Evolutionary conservation across 2,888 invertebrate species (phyloP).

Genomic region (Tipula lateralis): DNA sequence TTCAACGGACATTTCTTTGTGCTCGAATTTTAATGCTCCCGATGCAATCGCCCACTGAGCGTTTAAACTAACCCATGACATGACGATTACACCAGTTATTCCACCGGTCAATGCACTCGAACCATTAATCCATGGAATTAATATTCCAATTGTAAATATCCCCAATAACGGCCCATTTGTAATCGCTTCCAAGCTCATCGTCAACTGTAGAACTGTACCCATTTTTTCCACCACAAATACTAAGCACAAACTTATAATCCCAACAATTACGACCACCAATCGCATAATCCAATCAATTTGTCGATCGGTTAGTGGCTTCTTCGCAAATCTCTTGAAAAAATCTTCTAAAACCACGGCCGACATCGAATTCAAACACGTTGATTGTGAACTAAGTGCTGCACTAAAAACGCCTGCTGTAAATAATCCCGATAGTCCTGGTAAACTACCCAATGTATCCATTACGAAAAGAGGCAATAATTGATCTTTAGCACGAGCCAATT

Average conservation of each 20-base stretch:
- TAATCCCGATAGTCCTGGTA: constrained; percentile 77
- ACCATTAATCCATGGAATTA: constrained; percentile 64
- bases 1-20: constrained; percentile 59
- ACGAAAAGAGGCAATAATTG: constrained; percentile 80
- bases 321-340: constrained; percentile 60
- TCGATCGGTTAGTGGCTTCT: constrained; percentile 52
- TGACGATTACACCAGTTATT: constrained; percentile 52
- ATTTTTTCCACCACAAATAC: constrained; percentile 71
- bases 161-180: constrained; percentile 67
- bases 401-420: constrained; percentile 89
- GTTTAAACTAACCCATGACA: constrained; percentile 60
- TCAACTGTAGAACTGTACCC: constrained; percentile 64
- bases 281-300: constrained; percentile 62
- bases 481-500: constrained; percentile 66
- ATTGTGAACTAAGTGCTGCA: constrained; percentile 76
- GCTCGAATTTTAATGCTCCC: constrained; percentile 59
- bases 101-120: constrained; percentile 61
- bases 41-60: constrained; percentile 59
- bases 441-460: constrained; percentile 71
- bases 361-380: constrained; percentile 73
- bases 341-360: constrained; percentile 72
- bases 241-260: constrained; percentile 60
- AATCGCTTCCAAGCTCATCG: constrained; percentile 64
- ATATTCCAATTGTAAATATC: constrained; percentile 60
- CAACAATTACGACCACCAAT: constrained; percentile 63